Conservation (phyloP, 2,113 vertebrate species). For the Callipepla californica region DNA sequence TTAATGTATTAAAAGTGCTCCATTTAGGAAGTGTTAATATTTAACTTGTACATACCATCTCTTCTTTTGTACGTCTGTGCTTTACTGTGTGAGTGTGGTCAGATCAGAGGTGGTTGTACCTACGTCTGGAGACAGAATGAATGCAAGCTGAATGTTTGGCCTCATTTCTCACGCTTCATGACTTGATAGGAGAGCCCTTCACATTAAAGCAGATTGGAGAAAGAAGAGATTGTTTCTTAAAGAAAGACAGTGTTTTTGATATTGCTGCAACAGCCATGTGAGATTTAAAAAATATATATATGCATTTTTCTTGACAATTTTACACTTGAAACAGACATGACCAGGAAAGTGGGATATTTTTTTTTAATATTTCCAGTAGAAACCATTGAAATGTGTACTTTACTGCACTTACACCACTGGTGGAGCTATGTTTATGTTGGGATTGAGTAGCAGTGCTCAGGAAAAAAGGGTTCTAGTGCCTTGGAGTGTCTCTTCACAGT, state of each 20-base stretch:
- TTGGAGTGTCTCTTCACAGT: conserved; percentile 15
- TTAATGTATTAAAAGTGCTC: background rate
- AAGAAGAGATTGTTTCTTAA: background rate
- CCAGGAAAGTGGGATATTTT: background rate
- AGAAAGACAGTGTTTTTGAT: background rate
- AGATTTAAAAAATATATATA: background rate
- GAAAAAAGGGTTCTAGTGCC: background rate
- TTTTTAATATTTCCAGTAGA: accelerated
- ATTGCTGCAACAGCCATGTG: background rate
- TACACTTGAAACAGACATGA: background rate
- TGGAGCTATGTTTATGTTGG: background rate
- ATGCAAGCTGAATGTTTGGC: background rate
- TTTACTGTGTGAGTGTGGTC: background rate
- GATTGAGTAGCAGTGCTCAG: background rate
- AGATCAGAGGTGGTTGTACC: background rate
- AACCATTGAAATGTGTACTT: background rate
- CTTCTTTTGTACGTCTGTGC: background rate
- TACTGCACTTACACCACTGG: background rate
- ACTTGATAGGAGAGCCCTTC: conserved; percentile 6
- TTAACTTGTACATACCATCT: background rate
- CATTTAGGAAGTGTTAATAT: background rate
- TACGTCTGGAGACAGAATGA: background rate
- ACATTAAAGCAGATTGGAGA: background rate
- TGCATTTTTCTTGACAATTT: background rate
- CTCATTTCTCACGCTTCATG: background rate